phyloP scores from a whole-genome alignment of 2,888 invertebrate genomes.

The Stegana nigrithorax region DNA sequence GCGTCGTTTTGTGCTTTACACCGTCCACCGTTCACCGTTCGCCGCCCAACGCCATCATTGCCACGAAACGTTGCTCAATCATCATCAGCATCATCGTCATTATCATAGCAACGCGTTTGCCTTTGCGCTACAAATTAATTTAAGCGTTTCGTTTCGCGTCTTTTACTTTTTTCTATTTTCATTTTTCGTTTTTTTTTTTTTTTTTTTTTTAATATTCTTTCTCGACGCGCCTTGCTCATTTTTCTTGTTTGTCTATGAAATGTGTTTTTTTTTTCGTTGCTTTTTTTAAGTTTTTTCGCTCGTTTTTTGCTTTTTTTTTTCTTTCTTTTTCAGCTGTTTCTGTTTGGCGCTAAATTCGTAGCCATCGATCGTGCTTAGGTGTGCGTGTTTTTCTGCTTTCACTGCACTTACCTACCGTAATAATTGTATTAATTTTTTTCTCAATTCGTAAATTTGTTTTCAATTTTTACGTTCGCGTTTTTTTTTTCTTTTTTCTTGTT shows the following conservation, averaged over 20 bases:
- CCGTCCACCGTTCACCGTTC: no score
- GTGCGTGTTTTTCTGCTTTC: not conserved
- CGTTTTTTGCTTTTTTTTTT: not conserved
- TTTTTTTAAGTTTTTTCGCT: not conserved
- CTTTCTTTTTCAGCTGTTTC: not conserved
- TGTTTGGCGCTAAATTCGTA: not conserved
- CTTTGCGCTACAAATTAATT: constrained; percentile 20
- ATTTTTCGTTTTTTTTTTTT: not conserved
- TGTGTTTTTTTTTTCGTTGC: no score
- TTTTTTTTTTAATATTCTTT: constrained; percentile 7
- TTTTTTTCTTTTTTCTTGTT: not conserved
- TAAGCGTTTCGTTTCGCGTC: constrained; percentile 1
- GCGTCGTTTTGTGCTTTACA: no score
- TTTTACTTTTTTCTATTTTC: not conserved
- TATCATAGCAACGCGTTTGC: not conserved
- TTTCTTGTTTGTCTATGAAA: no score
- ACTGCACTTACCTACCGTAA: constrained; percentile 30
- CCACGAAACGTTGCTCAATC: not conserved
- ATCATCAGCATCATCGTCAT: no score
- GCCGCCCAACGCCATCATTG: no score
- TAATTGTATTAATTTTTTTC: constrained; percentile 21
- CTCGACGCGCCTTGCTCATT: not conserved
- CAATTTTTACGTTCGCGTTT: not conserved
- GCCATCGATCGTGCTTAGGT: not conserved
- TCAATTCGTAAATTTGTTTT: no score